Conservation (phyloP, 1,140 invertebrate genomes). For the Atta texana region DNA sequence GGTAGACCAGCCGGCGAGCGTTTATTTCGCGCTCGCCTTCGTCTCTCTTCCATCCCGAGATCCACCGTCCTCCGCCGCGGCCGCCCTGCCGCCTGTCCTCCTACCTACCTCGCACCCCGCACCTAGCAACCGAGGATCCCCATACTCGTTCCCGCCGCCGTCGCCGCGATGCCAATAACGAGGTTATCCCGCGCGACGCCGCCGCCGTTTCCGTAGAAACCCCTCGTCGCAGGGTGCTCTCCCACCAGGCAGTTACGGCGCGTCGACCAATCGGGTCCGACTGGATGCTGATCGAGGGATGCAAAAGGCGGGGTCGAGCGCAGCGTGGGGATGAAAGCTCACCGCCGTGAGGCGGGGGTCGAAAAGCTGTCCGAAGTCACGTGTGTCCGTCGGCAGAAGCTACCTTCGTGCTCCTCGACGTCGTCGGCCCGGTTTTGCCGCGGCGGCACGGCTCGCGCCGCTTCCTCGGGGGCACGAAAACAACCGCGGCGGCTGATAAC, state of each 20-base stretch:
- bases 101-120: constrained; percentile 18
- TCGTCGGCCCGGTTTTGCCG: constrained; percentile 58
- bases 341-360: constrained; percentile 68
- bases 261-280: constrained; percentile 75
- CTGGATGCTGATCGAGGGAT: constrained; percentile 81
- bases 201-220: constrained; percentile 81
- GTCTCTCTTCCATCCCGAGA: constrained; percentile 51
- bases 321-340: constrained; percentile 82
- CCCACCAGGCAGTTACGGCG: constrained; percentile 71
- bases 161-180: constrained; percentile 80
- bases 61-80: constrained; percentile 54
- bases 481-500: constrained; percentile 66
- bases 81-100: not conserved
- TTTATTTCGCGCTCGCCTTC: constrained; percentile 84
- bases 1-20: constrained; percentile 85
- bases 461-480: constrained; percentile 58
- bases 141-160: constrained; percentile 27
- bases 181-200: constrained; percentile 81
- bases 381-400: constrained; percentile 81
- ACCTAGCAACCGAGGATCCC: not conserved
- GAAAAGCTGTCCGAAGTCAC: constrained; percentile 84
- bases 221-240: constrained; percentile 73
- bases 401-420: constrained; percentile 81
- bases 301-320: constrained; percentile 78
- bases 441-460: constrained; percentile 56